Percentiles rank a stretch among this genome's conserved stretches.
Conservation (phyloP, 2,113 vertebrate species). For the Cervus canadensis region DNA sequence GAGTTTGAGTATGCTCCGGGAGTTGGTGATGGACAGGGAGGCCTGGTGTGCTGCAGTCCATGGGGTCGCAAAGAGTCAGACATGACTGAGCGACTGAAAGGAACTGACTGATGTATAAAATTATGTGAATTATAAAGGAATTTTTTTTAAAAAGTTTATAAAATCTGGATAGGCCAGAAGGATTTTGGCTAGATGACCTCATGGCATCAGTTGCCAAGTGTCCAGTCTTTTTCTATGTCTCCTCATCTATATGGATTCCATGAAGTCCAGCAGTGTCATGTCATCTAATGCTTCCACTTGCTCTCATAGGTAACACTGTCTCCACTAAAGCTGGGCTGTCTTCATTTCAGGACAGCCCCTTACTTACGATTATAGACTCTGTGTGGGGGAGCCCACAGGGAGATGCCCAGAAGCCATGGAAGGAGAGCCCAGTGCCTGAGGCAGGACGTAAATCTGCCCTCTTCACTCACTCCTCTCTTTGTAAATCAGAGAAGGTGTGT, state of each 20-base stretch:
- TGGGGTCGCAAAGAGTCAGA: neutral
- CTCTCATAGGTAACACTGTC: neutral
- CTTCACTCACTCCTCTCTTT: neutral
- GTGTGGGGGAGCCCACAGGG: neutral
- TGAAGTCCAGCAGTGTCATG: neutral
- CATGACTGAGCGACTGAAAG: neutral
- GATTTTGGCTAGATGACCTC: neutral
- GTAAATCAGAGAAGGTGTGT: neutral
- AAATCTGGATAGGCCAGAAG: neutral
- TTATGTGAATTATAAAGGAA: neutral
- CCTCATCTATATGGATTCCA: too few species aligned
- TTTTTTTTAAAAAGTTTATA: neutral
- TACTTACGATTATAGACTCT: neutral
- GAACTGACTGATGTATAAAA: neutral
- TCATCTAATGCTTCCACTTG: neutral
- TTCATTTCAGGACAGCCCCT: neutral
- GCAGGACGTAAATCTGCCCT: neutral
- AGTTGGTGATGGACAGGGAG: neutral
- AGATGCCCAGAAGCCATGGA: neutral
- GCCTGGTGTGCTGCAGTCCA: neutral
- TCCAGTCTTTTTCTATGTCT: neutral
- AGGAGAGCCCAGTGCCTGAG: neutral
- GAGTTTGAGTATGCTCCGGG: accelerated
- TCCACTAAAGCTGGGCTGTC: neutral
- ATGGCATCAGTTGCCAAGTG: neutral